Evolutionary conservation across 2,888 invertebrate genomes (phyloP).

Genomic region (Coleophora deauratella): DNA sequence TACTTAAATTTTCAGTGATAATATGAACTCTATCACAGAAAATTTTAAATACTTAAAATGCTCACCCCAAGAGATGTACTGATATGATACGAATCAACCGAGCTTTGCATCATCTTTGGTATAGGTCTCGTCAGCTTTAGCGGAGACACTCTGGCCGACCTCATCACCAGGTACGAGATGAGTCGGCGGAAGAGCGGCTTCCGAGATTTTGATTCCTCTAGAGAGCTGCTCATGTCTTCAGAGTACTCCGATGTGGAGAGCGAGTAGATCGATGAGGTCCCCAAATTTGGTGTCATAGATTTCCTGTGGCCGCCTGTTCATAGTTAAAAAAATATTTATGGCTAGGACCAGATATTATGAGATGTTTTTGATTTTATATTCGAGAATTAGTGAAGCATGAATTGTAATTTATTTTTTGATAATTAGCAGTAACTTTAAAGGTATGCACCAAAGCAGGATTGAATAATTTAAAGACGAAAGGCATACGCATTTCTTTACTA

Average conservation of each 20-base stretch:
- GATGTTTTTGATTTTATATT: too few relatives aligned
- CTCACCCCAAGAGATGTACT: slow-evolving; percentile 35
- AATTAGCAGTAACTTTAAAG: too few relatives aligned
- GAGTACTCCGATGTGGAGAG: slow-evolving; percentile 28
- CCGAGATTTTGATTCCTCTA: slow-evolving; percentile 26
- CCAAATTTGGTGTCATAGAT: slow-evolving; percentile 48
- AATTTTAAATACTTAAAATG: not conserved
- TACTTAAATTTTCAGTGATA: too few relatives aligned
- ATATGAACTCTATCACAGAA: too few relatives aligned
- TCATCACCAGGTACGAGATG: slow-evolving; percentile 53
- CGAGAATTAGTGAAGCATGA: too few relatives aligned
- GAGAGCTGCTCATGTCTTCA: slow-evolving; percentile 8
- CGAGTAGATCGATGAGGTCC: slow-evolving; percentile 48
- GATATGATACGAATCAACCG: slow-evolving; percentile 53
- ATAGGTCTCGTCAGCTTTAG: slow-evolving; percentile 17
- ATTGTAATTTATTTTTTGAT: too few relatives aligned
- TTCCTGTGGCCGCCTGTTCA: slow-evolving; percentile 39
- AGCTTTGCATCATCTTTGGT: slow-evolving; percentile 23
- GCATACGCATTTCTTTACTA: too few relatives aligned
- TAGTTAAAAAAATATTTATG: not conserved
- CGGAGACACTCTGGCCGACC: slow-evolving; percentile 30
- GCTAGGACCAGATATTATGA: not conserved
- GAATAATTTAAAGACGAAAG: too few relatives aligned
- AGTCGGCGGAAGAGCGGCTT: slow-evolving; percentile 48
- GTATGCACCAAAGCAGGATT: too few relatives aligned